Evolutionary conservation across 2,797 vertebrate genomes (phyloP).

Genomic region (Harpagifer antarcticus): DNA sequence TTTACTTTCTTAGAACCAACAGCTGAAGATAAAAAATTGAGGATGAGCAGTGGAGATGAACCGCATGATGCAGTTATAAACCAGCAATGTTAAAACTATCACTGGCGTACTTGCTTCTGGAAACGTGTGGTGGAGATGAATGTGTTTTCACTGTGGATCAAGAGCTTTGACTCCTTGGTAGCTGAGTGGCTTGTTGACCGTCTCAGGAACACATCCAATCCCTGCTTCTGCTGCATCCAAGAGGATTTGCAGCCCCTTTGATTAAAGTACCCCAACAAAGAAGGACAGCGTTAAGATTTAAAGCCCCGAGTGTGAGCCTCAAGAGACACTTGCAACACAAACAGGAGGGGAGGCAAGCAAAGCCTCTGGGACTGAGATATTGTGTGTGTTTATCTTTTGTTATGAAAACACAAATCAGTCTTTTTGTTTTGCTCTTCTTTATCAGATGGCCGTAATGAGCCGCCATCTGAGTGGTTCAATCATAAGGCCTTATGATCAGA

Average conservation of each 20-base stretch:
- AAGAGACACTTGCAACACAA: slow-evolving; percentile 60
- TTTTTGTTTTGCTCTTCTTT: slow-evolving; percentile 51
- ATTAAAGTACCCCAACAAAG: slow-evolving; percentile 46
- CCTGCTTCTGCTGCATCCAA: slow-evolving; percentile 49
- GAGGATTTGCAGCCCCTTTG: slow-evolving; percentile 62
- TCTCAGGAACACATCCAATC: slow-evolving; percentile 50
- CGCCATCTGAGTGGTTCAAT: slow-evolving; percentile 44
- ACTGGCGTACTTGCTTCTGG: neutral
- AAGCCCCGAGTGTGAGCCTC: slow-evolving; percentile 34
- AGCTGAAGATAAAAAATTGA: neutral
- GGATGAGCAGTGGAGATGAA: neutral
- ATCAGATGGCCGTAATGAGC: slow-evolving; percentile 69
- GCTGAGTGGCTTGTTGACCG: slow-evolving; percentile 57
- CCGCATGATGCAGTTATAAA: neutral
- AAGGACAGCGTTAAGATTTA: slow-evolving; percentile 45
- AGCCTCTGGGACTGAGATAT: slow-evolving; percentile 59
- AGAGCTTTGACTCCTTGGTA: slow-evolving; percentile 27
- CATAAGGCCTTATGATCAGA: slow-evolving; percentile 60
- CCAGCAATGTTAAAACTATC: neutral
- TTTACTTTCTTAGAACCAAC: neutral
- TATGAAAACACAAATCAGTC: slow-evolving; percentile 62
- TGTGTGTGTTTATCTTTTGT: slow-evolving; percentile 66
- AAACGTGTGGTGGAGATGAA: neutral
- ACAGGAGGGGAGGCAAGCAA: slow-evolving; percentile 34
- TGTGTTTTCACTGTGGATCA: slow-evolving; percentile 41